These are phyloP conservation scores for Aphaenogaster floridana DNA, from an alignment of 1,140 invertebrate genomes.

Conservation along the genomic window DNA sequence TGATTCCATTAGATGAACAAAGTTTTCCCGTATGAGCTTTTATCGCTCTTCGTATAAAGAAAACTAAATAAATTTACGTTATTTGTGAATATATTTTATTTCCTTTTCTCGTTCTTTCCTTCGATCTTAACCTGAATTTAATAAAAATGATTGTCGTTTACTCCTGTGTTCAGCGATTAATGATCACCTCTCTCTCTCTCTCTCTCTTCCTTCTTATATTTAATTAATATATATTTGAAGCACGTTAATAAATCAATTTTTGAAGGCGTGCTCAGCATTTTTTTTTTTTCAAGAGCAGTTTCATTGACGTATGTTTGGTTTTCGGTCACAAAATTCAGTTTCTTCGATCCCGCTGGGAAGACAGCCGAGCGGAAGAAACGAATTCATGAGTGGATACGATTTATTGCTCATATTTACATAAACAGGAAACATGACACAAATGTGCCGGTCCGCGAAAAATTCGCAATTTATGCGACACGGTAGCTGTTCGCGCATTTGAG, in stretches of 20 bases:
- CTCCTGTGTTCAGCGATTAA: neutral
- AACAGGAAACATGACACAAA: constrained; percentile 79
- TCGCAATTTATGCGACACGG: constrained; percentile 66
- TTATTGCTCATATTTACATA: constrained; percentile 85
- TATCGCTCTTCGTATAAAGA: neutral
- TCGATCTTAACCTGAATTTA: neutral
- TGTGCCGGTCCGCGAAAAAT: constrained; percentile 73
- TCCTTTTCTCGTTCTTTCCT: neutral
- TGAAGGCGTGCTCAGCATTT: neutral
- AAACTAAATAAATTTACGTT: neutral
- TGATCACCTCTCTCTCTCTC: neutral
- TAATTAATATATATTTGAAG: constrained; percentile 3
- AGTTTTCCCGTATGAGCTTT: neutral
- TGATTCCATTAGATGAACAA: neutral
- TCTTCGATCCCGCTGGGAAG: constrained; percentile 52
- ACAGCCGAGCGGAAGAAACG: constrained; percentile 83
- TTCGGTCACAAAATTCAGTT: constrained; percentile 37
- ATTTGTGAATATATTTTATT: neutral
- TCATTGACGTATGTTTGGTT: constrained; percentile 29
- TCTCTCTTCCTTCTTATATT: neutral
- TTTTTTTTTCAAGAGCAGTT: constrained; percentile 2
- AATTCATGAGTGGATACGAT: constrained; percentile 84
- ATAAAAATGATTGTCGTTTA: neutral
- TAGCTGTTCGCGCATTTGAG: constrained; percentile 59
- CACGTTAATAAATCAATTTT: neutral